phyloP scores from a whole-genome alignment of 2,797 vertebrate genomes.

The Galago senegalensis region DNA sequence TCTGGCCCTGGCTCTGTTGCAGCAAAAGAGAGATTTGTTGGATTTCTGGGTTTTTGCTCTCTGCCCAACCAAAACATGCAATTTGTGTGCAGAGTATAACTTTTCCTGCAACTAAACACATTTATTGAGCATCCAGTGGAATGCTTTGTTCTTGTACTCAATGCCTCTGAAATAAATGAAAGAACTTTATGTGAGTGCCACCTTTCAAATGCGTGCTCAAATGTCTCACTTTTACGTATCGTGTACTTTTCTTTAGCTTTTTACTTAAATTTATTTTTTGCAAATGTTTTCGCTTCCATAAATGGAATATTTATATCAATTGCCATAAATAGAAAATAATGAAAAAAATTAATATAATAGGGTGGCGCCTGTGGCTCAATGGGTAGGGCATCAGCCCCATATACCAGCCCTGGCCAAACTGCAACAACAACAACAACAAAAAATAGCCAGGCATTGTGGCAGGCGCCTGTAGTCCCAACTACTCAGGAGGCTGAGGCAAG shows the following conservation, averaged over 20 bases:
- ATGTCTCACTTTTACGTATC: neutral
- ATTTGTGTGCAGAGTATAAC: neutral
- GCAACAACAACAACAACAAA: too few species aligned
- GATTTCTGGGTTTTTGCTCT: conserved; percentile 35
- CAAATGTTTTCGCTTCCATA: neutral
- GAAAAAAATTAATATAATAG: neutral
- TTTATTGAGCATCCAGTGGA: neutral
- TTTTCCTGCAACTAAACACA: neutral
- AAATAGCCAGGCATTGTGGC: too few species aligned
- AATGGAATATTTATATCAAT: neutral
- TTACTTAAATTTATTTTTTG: neutral
- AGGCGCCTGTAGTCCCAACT: too few species aligned
- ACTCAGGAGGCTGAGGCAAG: too few species aligned
- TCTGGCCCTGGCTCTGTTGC: neutral
- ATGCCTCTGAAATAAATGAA: conserved; percentile 54
- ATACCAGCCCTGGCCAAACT: too few species aligned
- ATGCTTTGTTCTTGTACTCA: neutral
- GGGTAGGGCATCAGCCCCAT: too few species aligned
- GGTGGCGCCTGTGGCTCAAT: too few species aligned
- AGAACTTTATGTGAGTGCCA: neutral
- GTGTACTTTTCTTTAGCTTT: conserved; percentile 11
- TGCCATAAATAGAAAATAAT: conserved; percentile 41
- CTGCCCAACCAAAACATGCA: conserved; percentile 42
- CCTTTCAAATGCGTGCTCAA: conserved; percentile 29
- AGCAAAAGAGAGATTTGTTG: neutral